Evolutionary conservation across 2,113 vertebrate species (phyloP), one percentile per base, ranked within the genome.

Genomic region (Serinus canaria): DNA sequence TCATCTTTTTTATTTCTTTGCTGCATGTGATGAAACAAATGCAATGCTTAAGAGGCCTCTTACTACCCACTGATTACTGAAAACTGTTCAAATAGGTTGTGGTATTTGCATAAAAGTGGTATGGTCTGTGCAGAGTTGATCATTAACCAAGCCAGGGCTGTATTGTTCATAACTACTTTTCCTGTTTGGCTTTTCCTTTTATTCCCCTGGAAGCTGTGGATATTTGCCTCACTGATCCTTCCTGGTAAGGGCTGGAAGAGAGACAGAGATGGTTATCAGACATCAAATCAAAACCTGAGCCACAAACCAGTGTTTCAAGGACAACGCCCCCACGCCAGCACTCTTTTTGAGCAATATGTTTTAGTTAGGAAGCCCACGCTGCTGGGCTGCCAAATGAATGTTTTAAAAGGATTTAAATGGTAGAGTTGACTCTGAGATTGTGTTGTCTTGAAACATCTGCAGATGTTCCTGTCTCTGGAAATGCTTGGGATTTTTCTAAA

Each of bases 121-220:
- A 9, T 56, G 44, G 64, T 74, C 35, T 58, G 39, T 60, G 69
- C 33, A 9, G 6, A 68, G 93, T 49, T 93, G 92, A 96, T 96
- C 88, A 96, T 96, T 97, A 96, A 96, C 93, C 49, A 35, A 83
- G 37, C 31, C n/a, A 13, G 56, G 56, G 60, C 64, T 87, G 76
- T 69, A 77, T 94, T 94, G 83, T 90, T 94, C 93, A 46, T 81
- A 70, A 93, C 69, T 90, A 9, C 92, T 86, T 95, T 96, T 97
- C 96, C 94, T 96, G 94, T 94, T 95, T 76, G 90, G 69, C 73
- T 95, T 94, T 96, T 96, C 85, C 77, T 87, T 96, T 72, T 83
- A 84, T 95, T 95, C 80, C 83, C 30, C 62, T 82, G 92, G 86
- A 95, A 94, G 90, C 92, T 70, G 7, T n/a, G 90, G 22, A 47